Evolutionary conservation across 2,113 vertebrate species (phyloP), one percentile per base, ranked within the genome.

Genomic region (Hemiprocne comata): DNA sequence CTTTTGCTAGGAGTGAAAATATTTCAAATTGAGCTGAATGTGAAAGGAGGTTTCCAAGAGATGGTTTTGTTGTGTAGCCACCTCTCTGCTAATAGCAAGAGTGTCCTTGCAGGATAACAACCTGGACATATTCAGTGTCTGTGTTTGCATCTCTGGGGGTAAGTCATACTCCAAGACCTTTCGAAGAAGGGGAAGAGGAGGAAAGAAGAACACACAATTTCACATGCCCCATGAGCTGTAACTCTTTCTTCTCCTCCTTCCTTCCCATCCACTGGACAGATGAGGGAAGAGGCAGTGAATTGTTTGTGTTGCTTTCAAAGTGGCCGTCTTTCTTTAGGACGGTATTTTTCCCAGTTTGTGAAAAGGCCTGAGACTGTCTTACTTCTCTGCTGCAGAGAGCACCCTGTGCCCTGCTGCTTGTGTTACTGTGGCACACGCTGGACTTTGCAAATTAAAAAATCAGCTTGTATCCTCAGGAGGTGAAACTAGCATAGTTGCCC

Each of bases 341-440:
- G 5, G 9, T 34, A 6, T 34, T 81, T 90, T 74, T 18, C 33
- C 18, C 13, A 1, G 0, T 38, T 53, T 48, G 21, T 61, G 62
- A 24, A 25, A 58, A 53, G 58, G 8, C 11, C 34, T 11, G 40
- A 19, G 46, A 4, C 62, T 28, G n/a, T 19, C 24, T 28, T 46
- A 61, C 17, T 29, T 51, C 72, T 33, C 50, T 31, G 31, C n/a
- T 40, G 17, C 33, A 28, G 58, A 44, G 38, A 67, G 4, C 12
- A 8, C 61, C 36, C 21, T 28, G 7, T 60, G 50, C 54, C 20
- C n/a, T 0, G 9, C 61, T 54, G 58, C 51, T n/a, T 46, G 8
- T 1, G 0, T 14, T 50, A 1, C 0, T 13, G 40, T 31, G 31
- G 65, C 25, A 36, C 42, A 17, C 3, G 20, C 62, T 62, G 76